phyloP scores from a whole-genome alignment of 2,797 vertebrate species.

The Heteromormyrus szaboi region DNA sequence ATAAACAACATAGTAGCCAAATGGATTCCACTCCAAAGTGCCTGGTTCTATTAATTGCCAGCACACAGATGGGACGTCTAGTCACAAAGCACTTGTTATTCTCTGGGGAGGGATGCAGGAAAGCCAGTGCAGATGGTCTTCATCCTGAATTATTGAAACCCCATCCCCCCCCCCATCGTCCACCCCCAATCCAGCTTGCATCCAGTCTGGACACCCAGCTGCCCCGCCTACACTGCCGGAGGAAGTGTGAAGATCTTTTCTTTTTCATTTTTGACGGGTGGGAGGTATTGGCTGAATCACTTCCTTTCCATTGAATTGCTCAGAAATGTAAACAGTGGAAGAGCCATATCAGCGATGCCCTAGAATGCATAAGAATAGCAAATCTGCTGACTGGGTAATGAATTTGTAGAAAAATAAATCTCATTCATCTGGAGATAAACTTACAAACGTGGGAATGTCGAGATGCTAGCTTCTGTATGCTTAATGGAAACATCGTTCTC shows the following conservation, averaged over 20 bases:
- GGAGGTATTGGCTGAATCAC: neutral
- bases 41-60: neutral
- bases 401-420: neutral
- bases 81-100: neutral
- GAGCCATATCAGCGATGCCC: neutral
- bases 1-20: neutral
- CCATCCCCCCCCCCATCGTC: neutral
- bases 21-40: neutral
- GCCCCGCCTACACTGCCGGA: neutral
- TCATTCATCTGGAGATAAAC: neutral
- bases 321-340: neutral
- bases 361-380: neutral
- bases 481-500: neutral
- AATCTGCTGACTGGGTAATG: neutral
- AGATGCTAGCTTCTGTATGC: neutral
- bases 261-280: neutral
- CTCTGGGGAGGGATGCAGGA: neutral
- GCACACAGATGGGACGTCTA: slow-evolving; percentile 13
- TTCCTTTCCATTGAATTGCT: neutral
- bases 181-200: neutral
- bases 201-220: neutral
- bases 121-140: slow-evolving; percentile 17
- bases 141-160: slow-evolving; percentile 15
- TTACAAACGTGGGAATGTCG: neutral
- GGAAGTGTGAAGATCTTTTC: neutral